Percentiles rank a stretch among this genome's conserved stretches.
phyloP scores from a whole-genome alignment of 2,888 invertebrate species.

The Galerucella calmariensis region DNA sequence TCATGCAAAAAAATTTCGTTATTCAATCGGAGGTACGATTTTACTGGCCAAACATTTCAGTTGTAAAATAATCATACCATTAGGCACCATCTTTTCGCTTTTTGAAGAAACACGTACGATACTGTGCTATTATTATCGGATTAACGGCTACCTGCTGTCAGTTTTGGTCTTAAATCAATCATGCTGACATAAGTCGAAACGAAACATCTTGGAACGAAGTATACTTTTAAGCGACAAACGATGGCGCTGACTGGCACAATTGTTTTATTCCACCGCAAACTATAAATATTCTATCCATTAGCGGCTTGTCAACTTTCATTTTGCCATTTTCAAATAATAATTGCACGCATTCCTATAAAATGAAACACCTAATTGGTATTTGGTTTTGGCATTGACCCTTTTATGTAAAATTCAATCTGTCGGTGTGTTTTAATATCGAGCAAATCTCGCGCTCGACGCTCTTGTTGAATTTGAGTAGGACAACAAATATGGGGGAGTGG shows the following conservation, averaged over 20 bases:
- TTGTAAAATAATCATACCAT: too few species aligned
- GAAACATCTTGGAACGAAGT: too few species aligned
- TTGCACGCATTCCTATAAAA: neutral
- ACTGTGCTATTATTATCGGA: too few species aligned
- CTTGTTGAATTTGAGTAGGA: slow-evolving; percentile 4
- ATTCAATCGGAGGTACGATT: too few species aligned
- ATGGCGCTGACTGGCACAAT: neutral
- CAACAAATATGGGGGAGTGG: neutral
- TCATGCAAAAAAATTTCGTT: too few species aligned
- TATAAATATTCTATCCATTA: slow-evolving; percentile 1
- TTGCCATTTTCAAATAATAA: neutral
- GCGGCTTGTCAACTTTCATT: neutral
- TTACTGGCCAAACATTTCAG: too few species aligned
- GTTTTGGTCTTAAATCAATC: too few species aligned
- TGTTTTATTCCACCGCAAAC: neutral
- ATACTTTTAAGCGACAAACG: neutral
- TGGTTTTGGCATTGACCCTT: slow-evolving; percentile 7
- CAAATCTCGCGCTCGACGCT: neutral
- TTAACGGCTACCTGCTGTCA: too few species aligned
- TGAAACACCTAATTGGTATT: slow-evolving; percentile 8
- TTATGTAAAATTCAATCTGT: neutral
- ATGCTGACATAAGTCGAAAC: too few species aligned
- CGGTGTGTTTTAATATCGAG: neutral
- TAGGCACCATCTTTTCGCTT: too few species aligned
- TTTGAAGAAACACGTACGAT: too few species aligned